Percentiles rank a stretch among this genome's conserved stretches.
Conservation (phyloP, 1,140 invertebrate species). For the Drosophila nikananu region DNA sequence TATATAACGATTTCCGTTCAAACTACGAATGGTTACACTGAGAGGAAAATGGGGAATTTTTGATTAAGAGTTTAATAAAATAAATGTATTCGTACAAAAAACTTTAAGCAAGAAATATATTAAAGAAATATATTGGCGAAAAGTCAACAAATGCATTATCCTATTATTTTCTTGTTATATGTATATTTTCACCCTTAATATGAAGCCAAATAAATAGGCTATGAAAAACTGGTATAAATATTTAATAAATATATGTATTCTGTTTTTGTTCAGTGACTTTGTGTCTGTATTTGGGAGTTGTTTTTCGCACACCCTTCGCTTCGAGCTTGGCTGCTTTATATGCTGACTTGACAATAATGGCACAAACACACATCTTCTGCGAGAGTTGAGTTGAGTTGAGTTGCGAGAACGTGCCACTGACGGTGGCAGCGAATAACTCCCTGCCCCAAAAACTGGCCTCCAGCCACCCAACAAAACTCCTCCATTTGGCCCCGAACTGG, state of each 20-base stretch:
- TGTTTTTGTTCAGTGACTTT: constrained; percentile 2
- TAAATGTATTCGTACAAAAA: too few relatives aligned
- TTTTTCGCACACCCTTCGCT: constrained; percentile 26
- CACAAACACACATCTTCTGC: constrained; percentile 52
- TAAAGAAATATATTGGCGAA: too few relatives aligned
- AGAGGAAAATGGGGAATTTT: neutral
- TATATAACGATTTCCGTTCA: constrained; percentile 83
- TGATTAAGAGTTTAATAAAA: too few relatives aligned
- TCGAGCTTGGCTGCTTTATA: constrained; percentile 56
- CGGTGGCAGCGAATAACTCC: constrained; percentile 19
- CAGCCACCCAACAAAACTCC: constrained; percentile 5
- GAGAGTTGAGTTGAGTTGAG: constrained; percentile 29
- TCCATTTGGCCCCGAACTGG: constrained; percentile 49
- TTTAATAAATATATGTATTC: neutral
- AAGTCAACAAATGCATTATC: neutral
- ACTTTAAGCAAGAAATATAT: too few relatives aligned
- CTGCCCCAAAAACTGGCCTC: constrained; percentile 20
- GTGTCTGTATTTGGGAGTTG: constrained; percentile 5
- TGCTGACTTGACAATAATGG: constrained; percentile 82
- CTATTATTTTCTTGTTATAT: neutral
- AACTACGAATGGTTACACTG: constrained; percentile 47
- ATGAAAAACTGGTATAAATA: neutral
- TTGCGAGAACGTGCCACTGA: constrained; percentile 34
- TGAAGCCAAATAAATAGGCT: neutral
- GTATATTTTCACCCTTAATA: neutral